These are phyloP conservation scores for Circaetus cinerascens DNA, from an alignment of 2,113 vertebrate species.

Conservation along the genomic window DNA sequence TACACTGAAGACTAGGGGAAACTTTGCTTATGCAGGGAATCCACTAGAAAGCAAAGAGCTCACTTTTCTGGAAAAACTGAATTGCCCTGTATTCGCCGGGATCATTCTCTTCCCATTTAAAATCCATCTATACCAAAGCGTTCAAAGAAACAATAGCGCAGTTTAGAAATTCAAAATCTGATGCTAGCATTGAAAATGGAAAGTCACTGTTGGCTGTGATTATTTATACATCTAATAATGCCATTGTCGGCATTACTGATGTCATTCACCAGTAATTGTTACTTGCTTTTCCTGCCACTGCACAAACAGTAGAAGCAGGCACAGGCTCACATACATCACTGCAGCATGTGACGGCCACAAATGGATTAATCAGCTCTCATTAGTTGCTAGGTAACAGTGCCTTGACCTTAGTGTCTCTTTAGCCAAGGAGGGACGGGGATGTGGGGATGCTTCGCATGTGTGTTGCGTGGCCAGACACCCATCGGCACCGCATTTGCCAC, in stretches of 20 bases:
- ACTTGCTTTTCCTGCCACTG: conserved; percentile 36
- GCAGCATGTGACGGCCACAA: conserved; percentile 26
- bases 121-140: not conserved
- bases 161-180: not conserved
- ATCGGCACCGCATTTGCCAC: not conserved
- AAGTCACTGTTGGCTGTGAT: not conserved
- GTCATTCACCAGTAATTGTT: not conserved
- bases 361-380: conserved; percentile 64
- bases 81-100: not conserved
- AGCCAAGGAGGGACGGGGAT: not conserved
- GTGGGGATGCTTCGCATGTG: not conserved
- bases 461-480: not conserved
- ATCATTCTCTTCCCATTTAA: not conserved
- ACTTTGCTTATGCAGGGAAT: not conserved
- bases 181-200: not conserved
- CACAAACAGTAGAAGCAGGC: not conserved
- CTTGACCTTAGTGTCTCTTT: conserved; percentile 44
- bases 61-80: not conserved
- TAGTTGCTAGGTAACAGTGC: conserved; percentile 65
- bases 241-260: not conserved
- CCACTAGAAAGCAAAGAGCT: not conserved
- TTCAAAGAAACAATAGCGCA: not conserved
- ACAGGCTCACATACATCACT: conserved; percentile 4
- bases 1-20: not conserved
- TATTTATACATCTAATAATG: conserved; percentile 26